A percentile compares a stretch with the other conserved stretches of the same genome.
These are phyloP conservation scores for Oryzaephilus surinamensis DNA, from an alignment of 1,140 invertebrate genomes.

Conservation along the genomic window DNA sequence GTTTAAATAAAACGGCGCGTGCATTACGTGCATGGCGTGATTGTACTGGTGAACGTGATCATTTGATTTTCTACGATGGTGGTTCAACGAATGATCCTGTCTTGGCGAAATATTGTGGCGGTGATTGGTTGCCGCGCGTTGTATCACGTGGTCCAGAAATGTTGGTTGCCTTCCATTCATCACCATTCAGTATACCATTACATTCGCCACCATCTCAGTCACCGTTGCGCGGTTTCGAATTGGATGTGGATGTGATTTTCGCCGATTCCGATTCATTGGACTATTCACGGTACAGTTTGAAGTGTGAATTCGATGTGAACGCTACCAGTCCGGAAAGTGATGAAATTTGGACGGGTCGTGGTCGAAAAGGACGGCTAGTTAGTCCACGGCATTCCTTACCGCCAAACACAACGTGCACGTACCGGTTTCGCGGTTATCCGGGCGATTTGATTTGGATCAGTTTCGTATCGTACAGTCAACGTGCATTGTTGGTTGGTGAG, in stretches of 20 bases:
- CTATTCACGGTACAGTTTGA: constrained; percentile 47
- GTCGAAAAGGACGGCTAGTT: constrained; percentile 52
- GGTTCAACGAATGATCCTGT: constrained; percentile 66
- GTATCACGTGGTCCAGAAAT: constrained; percentile 63
- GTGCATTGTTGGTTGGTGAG: constrained; percentile 47
- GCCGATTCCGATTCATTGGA: constrained; percentile 70
- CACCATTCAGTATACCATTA: constrained; percentile 60
- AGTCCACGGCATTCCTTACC: constrained; percentile 74
- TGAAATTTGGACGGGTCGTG: constrained; percentile 39
- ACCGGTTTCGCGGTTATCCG: constrained; percentile 66
- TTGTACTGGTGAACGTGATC: constrained; percentile 69
- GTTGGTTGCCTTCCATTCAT: constrained; percentile 77
- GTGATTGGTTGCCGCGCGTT: constrained; percentile 65
- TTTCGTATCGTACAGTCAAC: constrained; percentile 71
- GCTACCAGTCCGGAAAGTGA: constrained; percentile 48
- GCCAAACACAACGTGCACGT: constrained; percentile 75
- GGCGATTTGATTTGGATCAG: constrained; percentile 78
- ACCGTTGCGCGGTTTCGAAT: constrained; percentile 62
- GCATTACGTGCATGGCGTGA: constrained; percentile 68
- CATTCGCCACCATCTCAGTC: constrained; percentile 43
- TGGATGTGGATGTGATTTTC: constrained; percentile 78
- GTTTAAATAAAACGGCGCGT: constrained; percentile 54
- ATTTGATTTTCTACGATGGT: constrained; percentile 79
- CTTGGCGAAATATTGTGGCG: constrained; percentile 77
- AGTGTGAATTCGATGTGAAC: constrained; percentile 62